phyloP scores from a whole-genome alignment of 2,113 vertebrate species.

The Procavia capensis region DNA sequence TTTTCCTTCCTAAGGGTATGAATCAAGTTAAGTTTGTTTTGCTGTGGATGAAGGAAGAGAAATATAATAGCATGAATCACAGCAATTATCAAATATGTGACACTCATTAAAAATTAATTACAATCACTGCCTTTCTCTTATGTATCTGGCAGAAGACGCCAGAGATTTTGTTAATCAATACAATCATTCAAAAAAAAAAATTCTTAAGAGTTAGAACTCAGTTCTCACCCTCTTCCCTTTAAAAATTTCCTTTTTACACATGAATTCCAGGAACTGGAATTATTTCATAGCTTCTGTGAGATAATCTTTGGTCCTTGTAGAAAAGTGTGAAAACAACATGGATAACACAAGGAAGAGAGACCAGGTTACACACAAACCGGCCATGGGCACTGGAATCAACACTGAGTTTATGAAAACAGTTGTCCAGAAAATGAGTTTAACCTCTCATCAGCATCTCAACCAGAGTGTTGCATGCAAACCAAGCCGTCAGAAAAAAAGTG shows the following conservation, averaged over 20 bases:
- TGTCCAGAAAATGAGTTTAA: slow-evolving; percentile 52
- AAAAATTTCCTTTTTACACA: slow-evolving; percentile 76
- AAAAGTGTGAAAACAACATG: slow-evolving; percentile 62
- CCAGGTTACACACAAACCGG: slow-evolving; percentile 54
- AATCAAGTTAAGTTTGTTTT: slow-evolving; percentile 92
- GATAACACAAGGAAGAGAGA: slow-evolving; percentile 68
- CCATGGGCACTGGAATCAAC: slow-evolving; percentile 21
- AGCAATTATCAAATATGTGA: slow-evolving; percentile 89
- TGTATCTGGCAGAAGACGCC: slow-evolving; percentile 77
- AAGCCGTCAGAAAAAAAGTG: not conserved
- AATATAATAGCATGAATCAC: slow-evolving; percentile 93
- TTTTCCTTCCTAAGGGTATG: slow-evolving; percentile 85
- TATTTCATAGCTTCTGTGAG: slow-evolving; percentile 70
- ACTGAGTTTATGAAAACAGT: slow-evolving; percentile 49
- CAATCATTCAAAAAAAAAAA: slow-evolving; percentile 76
- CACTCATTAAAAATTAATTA: slow-evolving; percentile 88
- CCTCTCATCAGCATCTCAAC: slow-evolving; percentile 56
- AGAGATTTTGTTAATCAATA: slow-evolving; percentile 81
- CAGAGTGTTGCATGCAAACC: slow-evolving; percentile 40
- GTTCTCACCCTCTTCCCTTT: slow-evolving; percentile 73
- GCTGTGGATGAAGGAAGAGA: slow-evolving; percentile 88
- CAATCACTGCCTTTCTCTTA: slow-evolving; percentile 82
- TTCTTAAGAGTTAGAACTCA: slow-evolving; percentile 73
- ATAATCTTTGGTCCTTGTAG: slow-evolving; percentile 72
- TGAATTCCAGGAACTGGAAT: slow-evolving; percentile 79